Evolutionary conservation across 2,888 invertebrate species (phyloP).

Genomic region (Polyommatus icarus): DNA sequence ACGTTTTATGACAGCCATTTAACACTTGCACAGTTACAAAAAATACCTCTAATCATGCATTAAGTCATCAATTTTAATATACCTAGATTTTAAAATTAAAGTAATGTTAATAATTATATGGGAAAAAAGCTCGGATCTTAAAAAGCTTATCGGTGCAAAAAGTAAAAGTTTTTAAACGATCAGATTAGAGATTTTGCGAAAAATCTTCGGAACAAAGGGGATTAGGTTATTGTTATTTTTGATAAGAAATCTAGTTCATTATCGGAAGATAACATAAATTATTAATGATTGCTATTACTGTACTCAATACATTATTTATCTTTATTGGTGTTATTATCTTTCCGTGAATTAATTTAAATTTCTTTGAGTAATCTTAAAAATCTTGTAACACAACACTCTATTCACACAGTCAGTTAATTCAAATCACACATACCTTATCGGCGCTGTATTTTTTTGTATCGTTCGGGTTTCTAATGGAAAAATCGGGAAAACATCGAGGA

Average conservation of each 20-base stretch:
- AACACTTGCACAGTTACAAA: neutral
- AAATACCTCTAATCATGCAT: neutral
- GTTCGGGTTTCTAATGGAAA: constrained; percentile 24
- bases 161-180: neutral
- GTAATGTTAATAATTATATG: constrained; percentile 1
- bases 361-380: neutral
- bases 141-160: constrained; percentile 37
- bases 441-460: neutral
- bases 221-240: constrained; percentile 19
- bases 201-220: constrained; percentile 29
- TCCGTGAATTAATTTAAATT: neutral
- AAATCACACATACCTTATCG: neutral
- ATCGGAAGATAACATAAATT: neutral
- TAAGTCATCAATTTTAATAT: neutral
- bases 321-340: constrained; percentile 5
- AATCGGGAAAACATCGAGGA: constrained; percentile 47
- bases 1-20: neutral
- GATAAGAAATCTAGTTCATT: constrained; percentile 16
- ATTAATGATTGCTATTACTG: neutral
- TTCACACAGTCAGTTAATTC: neutral
- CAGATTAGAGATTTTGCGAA: constrained; percentile 30
- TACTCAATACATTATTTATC: constrained; percentile 4
- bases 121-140: constrained; percentile 21
- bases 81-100: neutral
- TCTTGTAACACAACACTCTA: neutral